A percentile compares a stretch with the other conserved stretches of the same genome.
Evolutionary conservation across 2,113 vertebrate genomes (phyloP).

Genomic region (Entelurus aequoreus): DNA sequence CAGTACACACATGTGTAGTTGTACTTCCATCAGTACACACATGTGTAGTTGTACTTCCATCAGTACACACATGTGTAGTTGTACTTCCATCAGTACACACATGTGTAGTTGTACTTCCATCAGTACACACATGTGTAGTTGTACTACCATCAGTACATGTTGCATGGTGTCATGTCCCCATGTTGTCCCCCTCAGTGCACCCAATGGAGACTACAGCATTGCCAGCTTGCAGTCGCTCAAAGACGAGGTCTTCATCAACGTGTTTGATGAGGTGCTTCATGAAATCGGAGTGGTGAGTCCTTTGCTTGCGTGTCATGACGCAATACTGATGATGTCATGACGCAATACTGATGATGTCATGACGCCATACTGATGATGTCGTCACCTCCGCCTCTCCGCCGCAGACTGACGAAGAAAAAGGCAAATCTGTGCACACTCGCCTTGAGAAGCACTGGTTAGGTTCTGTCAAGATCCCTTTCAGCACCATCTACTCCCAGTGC

Average conservation of each 20-base stretch:
- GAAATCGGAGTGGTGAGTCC: conserved; percentile 80
- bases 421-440: conserved; percentile 72
- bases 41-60: too few relatives aligned
- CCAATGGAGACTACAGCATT: conserved; percentile 86
- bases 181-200: conserved; percentile 72
- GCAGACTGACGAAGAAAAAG: conserved; percentile 81
- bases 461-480: conserved; percentile 91
- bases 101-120: too few relatives aligned
- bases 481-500: conserved; percentile 90
- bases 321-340: background rate
- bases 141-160: too few relatives aligned
- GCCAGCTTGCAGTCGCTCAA: conserved; percentile 82
- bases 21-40: too few relatives aligned
- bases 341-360: background rate
- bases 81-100: too few relatives aligned
- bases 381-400: background rate
- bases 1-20: too few relatives aligned
- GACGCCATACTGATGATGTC: background rate
- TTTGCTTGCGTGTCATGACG: background rate
- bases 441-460: conserved; percentile 91
- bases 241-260: conserved; percentile 92
- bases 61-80: too few relatives aligned
- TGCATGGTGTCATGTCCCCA: too few relatives aligned
- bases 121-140: too few relatives aligned
- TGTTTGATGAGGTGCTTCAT: conserved; percentile 90